phyloP scores from a whole-genome alignment of 2,113 vertebrate species.

The Sphyrna mokarran region DNA sequence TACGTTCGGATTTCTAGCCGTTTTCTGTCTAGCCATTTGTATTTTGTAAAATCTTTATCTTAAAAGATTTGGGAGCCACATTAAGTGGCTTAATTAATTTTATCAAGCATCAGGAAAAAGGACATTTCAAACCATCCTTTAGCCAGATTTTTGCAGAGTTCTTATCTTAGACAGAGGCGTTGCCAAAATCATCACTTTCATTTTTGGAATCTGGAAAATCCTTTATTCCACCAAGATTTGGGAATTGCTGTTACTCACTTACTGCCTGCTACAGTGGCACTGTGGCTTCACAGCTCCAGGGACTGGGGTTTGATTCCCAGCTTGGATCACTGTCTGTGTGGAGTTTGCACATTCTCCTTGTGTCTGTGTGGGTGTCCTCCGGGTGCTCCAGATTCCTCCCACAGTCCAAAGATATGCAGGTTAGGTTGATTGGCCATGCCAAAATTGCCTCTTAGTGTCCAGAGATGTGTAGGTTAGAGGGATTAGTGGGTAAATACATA shows the following conservation, averaged over 20 bases:
- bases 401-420: too few species aligned
- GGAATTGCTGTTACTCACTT: not conserved
- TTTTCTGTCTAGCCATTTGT: not conserved
- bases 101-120: not conserved
- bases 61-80: not conserved
- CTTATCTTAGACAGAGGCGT: not conserved
- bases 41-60: not conserved
- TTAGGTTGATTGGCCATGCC: too few species aligned
- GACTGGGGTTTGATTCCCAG: too few species aligned
- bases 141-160: not conserved
- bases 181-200: not conserved
- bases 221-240: not conserved
- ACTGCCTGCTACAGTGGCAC: not conserved
- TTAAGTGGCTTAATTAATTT: not conserved
- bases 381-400: too few species aligned
- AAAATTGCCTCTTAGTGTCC: too few species aligned
- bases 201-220: not conserved
- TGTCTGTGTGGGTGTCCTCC: too few species aligned
- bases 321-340: too few species aligned
- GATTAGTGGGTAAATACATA: too few species aligned
- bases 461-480: too few species aligned
- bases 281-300: too few species aligned
- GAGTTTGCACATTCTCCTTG: too few species aligned
- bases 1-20: not conserved
- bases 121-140: not conserved